phyloP scores from a whole-genome alignment of 2,113 vertebrate species.

The Ammodytes dubius region DNA sequence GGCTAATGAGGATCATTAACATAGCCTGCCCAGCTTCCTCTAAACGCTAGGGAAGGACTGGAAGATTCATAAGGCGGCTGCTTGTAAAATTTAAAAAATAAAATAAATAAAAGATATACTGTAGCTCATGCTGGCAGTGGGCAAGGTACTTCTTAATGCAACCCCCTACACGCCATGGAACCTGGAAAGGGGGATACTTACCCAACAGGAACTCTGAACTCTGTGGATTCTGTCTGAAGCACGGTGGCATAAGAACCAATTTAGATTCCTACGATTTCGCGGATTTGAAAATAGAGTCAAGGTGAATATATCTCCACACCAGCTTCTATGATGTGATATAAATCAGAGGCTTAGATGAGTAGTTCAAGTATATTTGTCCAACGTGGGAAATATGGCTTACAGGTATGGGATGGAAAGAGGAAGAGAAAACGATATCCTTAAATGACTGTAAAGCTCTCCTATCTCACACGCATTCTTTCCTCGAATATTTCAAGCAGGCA shows the following conservation, averaged over 20 bases:
- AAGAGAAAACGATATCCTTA: constrained; percentile 14
- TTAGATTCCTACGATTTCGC: constrained; percentile 34
- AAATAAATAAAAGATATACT: constrained; percentile 19
- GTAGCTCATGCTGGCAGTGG: constrained; percentile 22
- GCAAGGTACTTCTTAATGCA: constrained; percentile 52
- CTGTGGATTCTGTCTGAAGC: constrained; percentile 26
- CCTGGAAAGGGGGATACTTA: constrained; percentile 37
- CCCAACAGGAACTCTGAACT: constrained; percentile 56
- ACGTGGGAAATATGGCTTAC: constrained; percentile 50
- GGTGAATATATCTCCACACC: constrained; percentile 34
- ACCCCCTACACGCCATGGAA: constrained; percentile 33
- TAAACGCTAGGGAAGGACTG: constrained; percentile 60
- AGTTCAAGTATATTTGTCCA: constrained; percentile 43
- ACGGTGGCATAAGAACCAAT: constrained; percentile 29
- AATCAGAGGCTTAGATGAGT: constrained; percentile 53
- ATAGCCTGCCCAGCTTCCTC: constrained; percentile 41
- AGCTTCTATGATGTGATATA: constrained; percentile 32
- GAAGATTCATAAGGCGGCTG: constrained; percentile 58
- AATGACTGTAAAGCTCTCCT: constrained; percentile 46
- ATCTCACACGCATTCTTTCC: constrained; percentile 24
- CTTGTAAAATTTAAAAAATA: constrained; percentile 33
- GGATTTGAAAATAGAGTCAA: constrained; percentile 45
- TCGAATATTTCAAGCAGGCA: constrained; percentile 58
- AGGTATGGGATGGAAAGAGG: constrained; percentile 15
- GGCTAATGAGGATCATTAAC: constrained; percentile 79